A percentile compares a stretch with the other conserved stretches of the same genome.
phyloP scores from a whole-genome alignment of 2,797 vertebrate genomes.

The Scolopax bukidnonensis region DNA sequence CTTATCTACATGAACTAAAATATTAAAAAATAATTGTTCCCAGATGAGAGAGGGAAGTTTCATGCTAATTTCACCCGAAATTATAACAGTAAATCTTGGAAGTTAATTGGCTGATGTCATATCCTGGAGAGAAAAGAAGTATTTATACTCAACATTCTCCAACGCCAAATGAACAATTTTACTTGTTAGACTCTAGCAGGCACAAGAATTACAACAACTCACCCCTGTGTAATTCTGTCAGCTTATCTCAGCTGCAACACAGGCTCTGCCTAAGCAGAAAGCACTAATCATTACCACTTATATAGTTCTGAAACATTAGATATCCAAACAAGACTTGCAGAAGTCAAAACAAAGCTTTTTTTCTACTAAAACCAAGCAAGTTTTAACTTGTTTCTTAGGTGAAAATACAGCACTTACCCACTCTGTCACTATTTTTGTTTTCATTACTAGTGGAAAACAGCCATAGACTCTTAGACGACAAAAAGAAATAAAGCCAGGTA shows the following conservation, averaged over 20 bases:
- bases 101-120: neutral
- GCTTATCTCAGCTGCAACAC: neutral
- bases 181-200: neutral
- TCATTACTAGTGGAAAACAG: neutral
- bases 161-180: neutral
- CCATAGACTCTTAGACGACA: neutral
- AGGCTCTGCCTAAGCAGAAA: neutral
- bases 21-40: neutral
- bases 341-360: neutral
- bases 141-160: neutral
- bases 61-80: neutral
- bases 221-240: neutral
- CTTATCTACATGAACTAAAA: neutral
- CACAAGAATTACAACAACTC: neutral
- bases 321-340: neutral
- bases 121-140: neutral
- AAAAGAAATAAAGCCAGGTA: neutral
- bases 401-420: neutral
- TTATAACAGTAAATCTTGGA: neutral
- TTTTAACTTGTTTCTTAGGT: neutral
- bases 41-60: neutral
- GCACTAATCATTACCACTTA: neutral
- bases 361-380: neutral
- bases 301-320: neutral
- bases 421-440: neutral